A percentile compares a stretch with the other conserved stretches of the same genome.
phyloP scores from a whole-genome alignment of 2,113 vertebrate species.

The Cranoglanis bouderius region DNA sequence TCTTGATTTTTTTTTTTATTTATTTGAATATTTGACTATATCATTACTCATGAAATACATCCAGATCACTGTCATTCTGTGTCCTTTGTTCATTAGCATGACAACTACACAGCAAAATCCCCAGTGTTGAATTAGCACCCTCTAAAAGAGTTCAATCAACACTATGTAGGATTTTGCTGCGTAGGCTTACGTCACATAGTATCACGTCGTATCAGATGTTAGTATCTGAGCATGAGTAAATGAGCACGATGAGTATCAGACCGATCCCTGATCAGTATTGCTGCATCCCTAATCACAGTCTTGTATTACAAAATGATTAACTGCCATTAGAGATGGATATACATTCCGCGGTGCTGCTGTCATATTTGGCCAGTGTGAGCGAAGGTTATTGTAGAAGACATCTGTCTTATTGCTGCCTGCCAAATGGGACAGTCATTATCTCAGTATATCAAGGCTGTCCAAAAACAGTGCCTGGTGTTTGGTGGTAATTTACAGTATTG shows the following conservation, averaged over 20 bases:
- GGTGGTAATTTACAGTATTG: background rate
- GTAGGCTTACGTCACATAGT: background rate
- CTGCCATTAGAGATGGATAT: background rate
- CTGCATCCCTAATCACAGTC: background rate
- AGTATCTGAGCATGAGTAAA: background rate
- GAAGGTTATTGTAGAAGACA: background rate
- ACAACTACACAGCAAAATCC: too few species aligned
- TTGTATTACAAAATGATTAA: background rate
- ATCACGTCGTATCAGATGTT: background rate
- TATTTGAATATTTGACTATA: too few species aligned
- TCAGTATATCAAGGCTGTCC: background rate
- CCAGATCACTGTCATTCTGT: too few species aligned
- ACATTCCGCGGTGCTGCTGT: background rate
- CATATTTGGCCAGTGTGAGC: background rate
- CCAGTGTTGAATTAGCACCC: background rate
- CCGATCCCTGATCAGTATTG: background rate
- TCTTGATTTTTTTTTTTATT: too few species aligned
- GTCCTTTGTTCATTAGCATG: too few species aligned
- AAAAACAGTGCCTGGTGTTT: background rate
- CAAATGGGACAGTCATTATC: background rate
- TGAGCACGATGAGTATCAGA: background rate
- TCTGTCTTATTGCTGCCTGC: background rate
- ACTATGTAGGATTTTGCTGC: background rate
- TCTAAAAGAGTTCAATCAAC: background rate
- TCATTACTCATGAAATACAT: too few species aligned